These are phyloP conservation scores for Drosophila mojavensis DNA, from an alignment of 1,140 invertebrate species.

Conservation along the genomic window DNA sequence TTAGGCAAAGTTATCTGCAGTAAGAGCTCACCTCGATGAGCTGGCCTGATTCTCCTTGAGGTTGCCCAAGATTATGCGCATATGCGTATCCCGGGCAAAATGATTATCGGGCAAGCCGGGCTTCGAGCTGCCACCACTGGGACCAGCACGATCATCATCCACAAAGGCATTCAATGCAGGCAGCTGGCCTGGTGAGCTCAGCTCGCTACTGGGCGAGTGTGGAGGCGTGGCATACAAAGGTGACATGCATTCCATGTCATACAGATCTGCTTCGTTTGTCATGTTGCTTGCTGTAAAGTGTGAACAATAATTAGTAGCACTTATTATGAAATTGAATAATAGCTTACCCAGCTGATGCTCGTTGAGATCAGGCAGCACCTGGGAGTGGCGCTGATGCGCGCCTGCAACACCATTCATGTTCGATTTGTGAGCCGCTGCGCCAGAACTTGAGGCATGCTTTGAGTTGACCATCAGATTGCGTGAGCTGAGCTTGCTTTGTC, in stretches of 20 bases:
- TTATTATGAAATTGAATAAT: background rate
- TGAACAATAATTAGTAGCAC: background rate
- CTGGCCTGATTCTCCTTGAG: conserved; percentile 84
- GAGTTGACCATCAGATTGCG: conserved; percentile 81
- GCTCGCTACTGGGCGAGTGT: conserved; percentile 91
- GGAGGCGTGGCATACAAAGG: conserved; percentile 94
- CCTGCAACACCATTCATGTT: conserved; percentile 68
- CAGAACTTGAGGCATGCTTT: conserved; percentile 84
- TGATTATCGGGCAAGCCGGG: conserved; percentile 87
- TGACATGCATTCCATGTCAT: conserved; percentile 84
- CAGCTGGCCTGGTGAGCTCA: conserved; percentile 85
- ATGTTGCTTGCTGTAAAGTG: conserved; percentile 62
- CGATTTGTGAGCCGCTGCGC: conserved; percentile 50
- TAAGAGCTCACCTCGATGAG: conserved; percentile 60
- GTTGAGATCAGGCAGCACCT: conserved; percentile 81
- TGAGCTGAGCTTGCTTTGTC: conserved; percentile 80
- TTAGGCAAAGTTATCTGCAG: no score
- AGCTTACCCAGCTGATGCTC: conserved; percentile 80
- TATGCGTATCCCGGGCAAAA: conserved; percentile 94
- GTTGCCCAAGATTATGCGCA: conserved; percentile 93
- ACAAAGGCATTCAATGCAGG: conserved; percentile 84
- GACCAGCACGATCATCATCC: conserved; percentile 84
- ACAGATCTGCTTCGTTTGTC: conserved; percentile 82
- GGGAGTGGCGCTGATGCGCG: conserved; percentile 85
- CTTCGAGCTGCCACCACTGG: conserved; percentile 58